phyloP scores from a whole-genome alignment of 2,888 invertebrate species.

The Cepaea hortensis region DNA sequence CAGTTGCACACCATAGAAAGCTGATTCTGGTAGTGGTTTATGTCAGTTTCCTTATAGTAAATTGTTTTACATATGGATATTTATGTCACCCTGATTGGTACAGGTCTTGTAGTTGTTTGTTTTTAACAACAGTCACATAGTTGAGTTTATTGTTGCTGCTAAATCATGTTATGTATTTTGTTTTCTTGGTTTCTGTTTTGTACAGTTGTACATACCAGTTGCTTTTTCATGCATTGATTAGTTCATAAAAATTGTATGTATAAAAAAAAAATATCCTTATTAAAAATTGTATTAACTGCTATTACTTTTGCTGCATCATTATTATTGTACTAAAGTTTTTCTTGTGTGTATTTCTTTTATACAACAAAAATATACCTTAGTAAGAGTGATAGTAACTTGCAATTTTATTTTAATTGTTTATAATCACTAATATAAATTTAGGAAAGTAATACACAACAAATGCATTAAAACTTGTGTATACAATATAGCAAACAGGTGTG shows the following conservation, averaged over 20 bases:
- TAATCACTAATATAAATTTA: conserved; percentile 9
- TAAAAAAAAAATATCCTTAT: background rate
- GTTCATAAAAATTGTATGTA: background rate
- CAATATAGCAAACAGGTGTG: background rate
- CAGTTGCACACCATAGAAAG: no score
- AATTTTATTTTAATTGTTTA: background rate
- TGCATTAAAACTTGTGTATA: conserved; percentile 10
- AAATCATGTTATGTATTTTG: background rate
- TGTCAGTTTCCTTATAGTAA: no score
- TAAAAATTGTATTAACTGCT: background rate
- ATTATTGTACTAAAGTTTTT: background rate
- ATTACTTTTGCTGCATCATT: background rate
- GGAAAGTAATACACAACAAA: conserved; percentile 8
- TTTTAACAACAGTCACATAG: no score
- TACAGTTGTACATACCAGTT: background rate
- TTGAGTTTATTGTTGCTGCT: background rate
- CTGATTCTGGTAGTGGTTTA: no score
- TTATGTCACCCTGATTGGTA: no score
- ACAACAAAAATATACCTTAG: background rate
- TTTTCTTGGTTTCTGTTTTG: background rate
- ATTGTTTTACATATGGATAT: no score
- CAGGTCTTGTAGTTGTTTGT: no score
- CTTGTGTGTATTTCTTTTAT: conserved; percentile 1
- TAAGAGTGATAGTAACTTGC: background rate
- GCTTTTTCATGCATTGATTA: background rate